Base-by-base conservation (phyloP, 2,888 invertebrate species). In the Caenorhabditis uteleia region DNA sequence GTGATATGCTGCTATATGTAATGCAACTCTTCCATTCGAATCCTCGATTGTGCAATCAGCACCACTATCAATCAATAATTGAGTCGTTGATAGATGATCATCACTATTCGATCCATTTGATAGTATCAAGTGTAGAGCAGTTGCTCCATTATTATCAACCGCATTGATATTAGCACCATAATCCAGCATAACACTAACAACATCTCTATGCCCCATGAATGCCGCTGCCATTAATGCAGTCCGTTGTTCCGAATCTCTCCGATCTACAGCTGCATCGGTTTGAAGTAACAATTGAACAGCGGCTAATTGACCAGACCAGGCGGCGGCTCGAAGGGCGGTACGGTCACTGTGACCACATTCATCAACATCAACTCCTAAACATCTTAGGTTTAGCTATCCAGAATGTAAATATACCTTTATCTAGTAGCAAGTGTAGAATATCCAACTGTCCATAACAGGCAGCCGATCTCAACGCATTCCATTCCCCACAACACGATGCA, bases 1-100 rank as follows among this genome's bases (percentile, higher is more conserved):
- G 61, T 85, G 85, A 70, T 66, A 75, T 1, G 70, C 69, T 27
- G 77, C 75, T 26, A 75, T 47, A 27, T 74, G 72, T 16, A 77
- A 45, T n/a, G 70, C 68, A 21, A 64, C 42, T 21, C 85, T 71
- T n/a, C 70, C 73, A 18, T 68, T 58, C 2, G 56, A 58, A 42
- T 76, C 75, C 10, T 57, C 43, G 6, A 62, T 57, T 38, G 39
- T 58, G 45, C 60, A 69, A 26, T 42, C 33, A 1, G 62, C 56
- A 3, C 47, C 8, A 55, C 44, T 7, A 20, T 64, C 51, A 29
- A 75, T 27, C 0, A 75, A 53, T 14, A 70, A 43, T 34, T 50
- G 27, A 2, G 73, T 66, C 1, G 73, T 73, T 21, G 56, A 33
- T 12, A 59, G 43, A 31, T 75, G 73, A 10, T 59, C 58, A 26